Base-by-base conservation (phyloP, 2,797 vertebrate species). In the Megalops cyprinoides region DNA sequence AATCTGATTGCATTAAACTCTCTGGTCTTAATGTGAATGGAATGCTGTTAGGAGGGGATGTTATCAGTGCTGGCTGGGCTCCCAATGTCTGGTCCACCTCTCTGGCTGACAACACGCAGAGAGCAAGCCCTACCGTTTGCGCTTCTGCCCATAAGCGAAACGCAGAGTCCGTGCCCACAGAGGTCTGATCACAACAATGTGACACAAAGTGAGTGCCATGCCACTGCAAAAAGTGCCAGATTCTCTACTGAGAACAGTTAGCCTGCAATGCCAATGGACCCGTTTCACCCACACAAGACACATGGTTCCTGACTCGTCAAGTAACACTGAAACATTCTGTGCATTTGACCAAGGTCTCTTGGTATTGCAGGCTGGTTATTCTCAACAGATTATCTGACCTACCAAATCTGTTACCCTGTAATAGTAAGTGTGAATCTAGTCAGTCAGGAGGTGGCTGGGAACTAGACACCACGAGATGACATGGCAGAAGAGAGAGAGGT, bases 1-100 rank as follows among this genome's bases (percentile, higher is more conserved):
- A 56, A 56, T 58, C 67, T 58, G 9, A 51, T 28, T 55, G 34
- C 49, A 56, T 53, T 48, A 42, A 67, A 55, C 78, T 53, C 37
- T 15, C 49, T 23, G 71, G n/a, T 31, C 48, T 67, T 46, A 12
- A 25, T 65, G 20, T 25, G 48, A 28, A 10, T 31, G n/a, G n/a
- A 9, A 65, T 65, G 28, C 60, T 34, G 60, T 31, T 34, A 37
- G 37, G n/a, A 65, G 3, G 60, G 28, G 31, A 34, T 34, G 31
- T 60, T 37, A 37, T 65, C 60, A 65, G 60, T 65, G 37, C 31
- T 37, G 60, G 60, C 28, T 31, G 28, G 12, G 28, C 31, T 65
- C 60, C 60, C 14, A 65, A 10, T 37, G 60, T n/a, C 20, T 18
- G 53, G 25, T 4, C 20, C 53, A 56, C n/a, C n/a, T 56, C 20